phyloP scores from a whole-genome alignment of 30 jellyfish, hydroid and myxozoan species.

The Nemopilema nomurai region DNA sequence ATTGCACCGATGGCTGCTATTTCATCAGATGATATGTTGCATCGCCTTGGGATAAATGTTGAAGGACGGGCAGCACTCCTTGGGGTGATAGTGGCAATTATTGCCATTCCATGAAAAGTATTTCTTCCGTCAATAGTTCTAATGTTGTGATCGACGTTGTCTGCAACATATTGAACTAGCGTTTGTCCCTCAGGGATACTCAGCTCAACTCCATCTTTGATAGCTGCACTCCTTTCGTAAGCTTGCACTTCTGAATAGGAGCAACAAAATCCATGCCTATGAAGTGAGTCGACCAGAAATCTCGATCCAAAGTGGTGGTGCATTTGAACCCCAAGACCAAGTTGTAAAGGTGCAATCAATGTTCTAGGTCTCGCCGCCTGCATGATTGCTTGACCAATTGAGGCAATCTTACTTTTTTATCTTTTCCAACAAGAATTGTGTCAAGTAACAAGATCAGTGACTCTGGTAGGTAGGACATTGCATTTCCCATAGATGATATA shows the following conservation, averaged over 20 bases:
- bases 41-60: conserved; percentile 24
- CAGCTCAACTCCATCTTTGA: conserved; percentile 51
- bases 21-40: conserved; percentile 33
- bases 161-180: conserved; percentile 49
- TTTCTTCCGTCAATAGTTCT: conserved; percentile 43
- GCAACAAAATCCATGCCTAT: conserved; percentile 61
- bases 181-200: conserved; percentile 42
- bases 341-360: conserved; percentile 51
- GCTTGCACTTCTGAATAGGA: conserved; percentile 59
- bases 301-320: conserved; percentile 60
- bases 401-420: conserved; percentile 41
- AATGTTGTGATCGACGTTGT: conserved; percentile 44
- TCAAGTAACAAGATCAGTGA: conserved; percentile 45
- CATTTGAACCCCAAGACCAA: conserved; percentile 51
- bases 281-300: conserved; percentile 56
- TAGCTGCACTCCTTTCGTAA: conserved; percentile 36
- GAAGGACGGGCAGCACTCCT: conserved; percentile 30
- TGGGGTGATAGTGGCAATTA: conserved; percentile 59
- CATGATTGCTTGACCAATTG: conserved; percentile 64
- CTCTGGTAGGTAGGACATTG: conserved; percentile 40
- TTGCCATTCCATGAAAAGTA: conserved; percentile 61
- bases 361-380: conserved; percentile 61
- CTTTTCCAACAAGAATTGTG: conserved; percentile 33
- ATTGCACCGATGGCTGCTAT: conserved; percentile 37
- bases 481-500: conserved; percentile 21